Conservation (phyloP, 2,888 invertebrate species). For the Synanthedon formicaeformis region DNA sequence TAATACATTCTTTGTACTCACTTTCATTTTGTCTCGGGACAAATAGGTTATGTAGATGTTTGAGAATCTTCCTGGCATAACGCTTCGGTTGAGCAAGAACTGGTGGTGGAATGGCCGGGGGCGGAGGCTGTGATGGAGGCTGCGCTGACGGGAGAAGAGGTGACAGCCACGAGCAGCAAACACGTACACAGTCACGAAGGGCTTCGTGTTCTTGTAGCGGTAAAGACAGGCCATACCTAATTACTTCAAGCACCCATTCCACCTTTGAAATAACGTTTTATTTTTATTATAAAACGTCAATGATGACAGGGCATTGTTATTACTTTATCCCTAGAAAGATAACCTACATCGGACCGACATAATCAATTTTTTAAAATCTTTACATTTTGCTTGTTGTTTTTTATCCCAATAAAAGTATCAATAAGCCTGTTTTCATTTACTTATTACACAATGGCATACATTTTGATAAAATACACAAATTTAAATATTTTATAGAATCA, state of each 20-base stretch:
- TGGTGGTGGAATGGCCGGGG: slow-evolving; percentile 89
- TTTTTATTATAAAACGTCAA: too few relatives aligned
- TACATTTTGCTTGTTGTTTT: too few relatives aligned
- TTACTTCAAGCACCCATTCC: slow-evolving; percentile 86
- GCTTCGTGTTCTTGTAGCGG: slow-evolving; percentile 94
- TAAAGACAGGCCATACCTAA: slow-evolving; percentile 91
- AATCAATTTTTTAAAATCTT: too few relatives aligned
- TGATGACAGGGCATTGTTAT: too few relatives aligned
- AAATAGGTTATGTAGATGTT: slow-evolving; percentile 94
- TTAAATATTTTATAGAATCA: too few relatives aligned
- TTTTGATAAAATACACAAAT: too few relatives aligned
- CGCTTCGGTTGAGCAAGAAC: slow-evolving; percentile 90
- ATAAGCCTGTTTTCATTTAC: too few relatives aligned
- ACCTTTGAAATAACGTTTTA: slow-evolving; percentile 68
- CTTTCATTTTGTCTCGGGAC: slow-evolving; percentile 94
- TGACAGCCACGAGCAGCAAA: slow-evolving; percentile 97
- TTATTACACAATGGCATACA: too few relatives aligned
- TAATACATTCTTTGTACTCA: slow-evolving; percentile 47
- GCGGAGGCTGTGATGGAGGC: slow-evolving; percentile 84
- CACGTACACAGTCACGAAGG: slow-evolving; percentile 94
- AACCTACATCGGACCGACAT: too few relatives aligned
- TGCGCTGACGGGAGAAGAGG: slow-evolving; percentile 89
- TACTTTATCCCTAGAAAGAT: too few relatives aligned
- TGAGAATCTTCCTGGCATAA: slow-evolving; percentile 90
- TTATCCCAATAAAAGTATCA: too few relatives aligned